A percentile compares a stretch with the other conserved stretches of the same genome.
Conservation (phyloP, 2,888 invertebrate species). For the Drosophila rubida region DNA sequence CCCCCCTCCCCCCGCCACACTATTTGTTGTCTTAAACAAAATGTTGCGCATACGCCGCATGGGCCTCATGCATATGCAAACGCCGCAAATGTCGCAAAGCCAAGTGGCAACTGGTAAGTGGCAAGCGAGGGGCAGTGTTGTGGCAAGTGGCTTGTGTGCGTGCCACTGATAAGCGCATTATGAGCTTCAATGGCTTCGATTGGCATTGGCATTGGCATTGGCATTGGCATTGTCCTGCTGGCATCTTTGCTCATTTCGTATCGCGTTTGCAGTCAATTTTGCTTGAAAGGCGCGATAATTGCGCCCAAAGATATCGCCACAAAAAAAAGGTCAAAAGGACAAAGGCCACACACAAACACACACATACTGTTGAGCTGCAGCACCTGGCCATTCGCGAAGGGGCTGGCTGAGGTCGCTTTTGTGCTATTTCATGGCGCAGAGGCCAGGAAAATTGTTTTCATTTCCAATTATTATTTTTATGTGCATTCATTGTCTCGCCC, state of each 20-base stretch:
- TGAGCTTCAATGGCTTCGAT: slow-evolving; percentile 58
- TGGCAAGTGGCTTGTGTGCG: slow-evolving; percentile 37
- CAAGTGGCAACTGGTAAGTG: slow-evolving; percentile 10
- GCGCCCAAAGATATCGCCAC: slow-evolving; percentile 22
- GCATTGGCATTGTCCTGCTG: slow-evolving; percentile 33
- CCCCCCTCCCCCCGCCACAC: no score
- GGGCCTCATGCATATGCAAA: slow-evolving; percentile 57
- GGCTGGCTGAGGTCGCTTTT: slow-evolving; percentile 33
- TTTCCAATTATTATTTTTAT: slow-evolving; percentile 82
- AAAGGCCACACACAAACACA: slow-evolving; percentile 42
- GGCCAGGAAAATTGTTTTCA: slow-evolving; percentile 78
- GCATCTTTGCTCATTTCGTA: slow-evolving; percentile 42
- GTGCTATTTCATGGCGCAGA: slow-evolving; percentile 65
- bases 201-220: slow-evolving; percentile 33
- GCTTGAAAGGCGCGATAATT: slow-evolving; percentile 63
- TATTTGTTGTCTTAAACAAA: slow-evolving; percentile 11
- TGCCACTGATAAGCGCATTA: slow-evolving; percentile 76
- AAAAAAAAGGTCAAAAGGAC: slow-evolving; percentile 52
- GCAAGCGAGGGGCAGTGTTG: not conserved
- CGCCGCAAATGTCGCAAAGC: slow-evolving; percentile 37
- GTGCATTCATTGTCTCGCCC: slow-evolving; percentile 70
- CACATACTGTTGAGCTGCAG: slow-evolving; percentile 4
- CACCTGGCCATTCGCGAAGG: slow-evolving; percentile 52
- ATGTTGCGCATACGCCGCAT: slow-evolving; percentile 57
- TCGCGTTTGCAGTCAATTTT: slow-evolving; percentile 49